phyloP scores from a whole-genome alignment of 1,140 invertebrate species.

The Drosophila sturtevanti region DNA sequence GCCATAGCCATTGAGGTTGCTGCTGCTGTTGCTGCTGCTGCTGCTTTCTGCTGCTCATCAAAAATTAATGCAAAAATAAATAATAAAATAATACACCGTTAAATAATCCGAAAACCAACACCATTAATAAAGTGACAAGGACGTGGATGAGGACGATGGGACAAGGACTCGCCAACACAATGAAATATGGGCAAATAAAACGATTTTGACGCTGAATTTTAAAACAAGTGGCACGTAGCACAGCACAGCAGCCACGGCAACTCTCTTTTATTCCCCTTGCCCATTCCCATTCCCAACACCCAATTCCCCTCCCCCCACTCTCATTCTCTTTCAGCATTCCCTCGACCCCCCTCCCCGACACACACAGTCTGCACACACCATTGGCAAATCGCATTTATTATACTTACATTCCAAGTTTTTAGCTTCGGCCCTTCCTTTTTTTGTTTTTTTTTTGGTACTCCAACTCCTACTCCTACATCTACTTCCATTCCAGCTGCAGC shows the following conservation, averaged over 20 bases:
- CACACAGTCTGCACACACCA: background rate
- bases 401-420: constrained; percentile 69
- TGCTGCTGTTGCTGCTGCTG: constrained; percentile 32
- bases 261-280: too few species aligned
- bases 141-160: constrained; percentile 24
- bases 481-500: too few species aligned
- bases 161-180: constrained; percentile 60
- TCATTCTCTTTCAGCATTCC: background rate
- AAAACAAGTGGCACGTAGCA: constrained; percentile 76
- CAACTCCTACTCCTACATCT: too few species aligned
- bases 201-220: constrained; percentile 82
- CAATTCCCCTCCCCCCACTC: constrained; percentile 18
- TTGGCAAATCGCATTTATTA: constrained; percentile 75
- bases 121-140: constrained; percentile 76
- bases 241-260: constrained; percentile 15
- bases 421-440: background rate
- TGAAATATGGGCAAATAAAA: constrained; percentile 82
- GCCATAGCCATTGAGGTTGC: constrained; percentile 1
- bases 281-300: background rate
- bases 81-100: constrained; percentile 82
- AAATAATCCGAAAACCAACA: constrained; percentile 82
- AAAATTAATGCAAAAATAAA: constrained; percentile 82
- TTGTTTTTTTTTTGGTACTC: background rate
- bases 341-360: too few species aligned
- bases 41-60: constrained; percentile 54